A percentile compares a stretch with the other conserved stretches of the same genome.
Evolutionary conservation across 2,888 invertebrate genomes (phyloP).

Genomic region (Masnerella sp.): DNA sequence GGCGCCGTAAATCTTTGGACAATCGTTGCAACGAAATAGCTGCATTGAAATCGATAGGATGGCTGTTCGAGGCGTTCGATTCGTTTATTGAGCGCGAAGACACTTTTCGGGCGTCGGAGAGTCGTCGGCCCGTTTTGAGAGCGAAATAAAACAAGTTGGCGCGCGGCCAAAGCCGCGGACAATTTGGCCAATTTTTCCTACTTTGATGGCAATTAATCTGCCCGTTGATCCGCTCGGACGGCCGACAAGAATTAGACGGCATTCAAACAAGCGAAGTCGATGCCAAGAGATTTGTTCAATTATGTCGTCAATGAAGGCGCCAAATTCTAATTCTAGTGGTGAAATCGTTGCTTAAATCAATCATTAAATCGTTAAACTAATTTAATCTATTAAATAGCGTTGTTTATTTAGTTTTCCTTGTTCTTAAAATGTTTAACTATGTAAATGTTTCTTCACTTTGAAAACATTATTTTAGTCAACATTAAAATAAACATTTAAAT

Average conservation of each 20-base stretch:
- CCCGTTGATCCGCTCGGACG: slow-evolving; percentile 13
- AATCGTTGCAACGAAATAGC: slow-evolving; percentile 43
- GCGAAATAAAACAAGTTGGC: slow-evolving; percentile 5
- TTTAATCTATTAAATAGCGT: too few species aligned
- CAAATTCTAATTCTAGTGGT: too few species aligned
- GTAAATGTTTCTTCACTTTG: too few species aligned
- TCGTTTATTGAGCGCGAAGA: slow-evolving; percentile 20
- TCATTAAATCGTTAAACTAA: too few species aligned
- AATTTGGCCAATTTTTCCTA: slow-evolving; percentile 30
- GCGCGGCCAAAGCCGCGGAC: slow-evolving; percentile 8
- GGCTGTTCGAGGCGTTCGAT: slow-evolving; percentile 14
- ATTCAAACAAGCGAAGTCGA: slow-evolving; percentile 21
- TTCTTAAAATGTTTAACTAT: too few species aligned
- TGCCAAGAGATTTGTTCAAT: slow-evolving; percentile 41
- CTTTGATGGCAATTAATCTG: slow-evolving; percentile 36
- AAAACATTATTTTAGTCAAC: too few species aligned
- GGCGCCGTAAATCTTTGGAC: slow-evolving; percentile 43
- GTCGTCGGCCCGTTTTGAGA: neutral
- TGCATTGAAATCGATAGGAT: slow-evolving; percentile 49
- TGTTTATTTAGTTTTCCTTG: too few species aligned
- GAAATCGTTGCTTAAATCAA: too few species aligned
- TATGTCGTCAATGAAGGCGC: slow-evolving; percentile 31
- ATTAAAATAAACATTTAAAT: too few species aligned
- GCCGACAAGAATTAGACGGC: slow-evolving; percentile 34
- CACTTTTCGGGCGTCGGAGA: neutral